These are phyloP conservation scores for Eulimnadia texana DNA, from an alignment of 1,140 invertebrate species.

Conservation along the genomic window DNA sequence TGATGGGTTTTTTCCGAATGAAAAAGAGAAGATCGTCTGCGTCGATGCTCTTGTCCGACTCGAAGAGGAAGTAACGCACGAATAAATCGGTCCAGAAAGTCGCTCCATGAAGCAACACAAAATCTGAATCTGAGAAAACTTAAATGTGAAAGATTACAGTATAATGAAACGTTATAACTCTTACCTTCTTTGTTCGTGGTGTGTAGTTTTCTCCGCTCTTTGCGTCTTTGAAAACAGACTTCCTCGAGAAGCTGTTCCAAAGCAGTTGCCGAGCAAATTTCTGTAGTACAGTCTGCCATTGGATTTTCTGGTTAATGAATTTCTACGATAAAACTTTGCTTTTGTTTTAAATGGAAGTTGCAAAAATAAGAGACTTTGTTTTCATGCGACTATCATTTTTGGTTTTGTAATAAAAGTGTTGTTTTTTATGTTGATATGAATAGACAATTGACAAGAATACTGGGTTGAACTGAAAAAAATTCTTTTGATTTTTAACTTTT, in stretches of 20 bases:
- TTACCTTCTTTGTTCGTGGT: constrained; percentile 52
- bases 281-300: constrained; percentile 33
- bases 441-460: too few relatives aligned
- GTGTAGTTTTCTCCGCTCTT: constrained; percentile 70
- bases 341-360: too few relatives aligned
- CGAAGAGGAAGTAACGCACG: constrained; percentile 82
- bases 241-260: constrained; percentile 72
- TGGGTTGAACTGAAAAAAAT: too few relatives aligned
- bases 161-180: neutral
- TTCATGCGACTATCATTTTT: too few relatives aligned
- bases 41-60: constrained; percentile 66
- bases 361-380: too few relatives aligned
- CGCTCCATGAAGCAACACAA: constrained; percentile 76
- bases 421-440: too few relatives aligned
- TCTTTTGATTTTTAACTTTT: too few relatives aligned
- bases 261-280: constrained; percentile 37
- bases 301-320: too few relatives aligned
- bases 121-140: constrained; percentile 53
- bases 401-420: too few relatives aligned
- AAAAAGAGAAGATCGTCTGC: constrained; percentile 92
- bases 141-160: neutral
- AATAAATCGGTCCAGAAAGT: constrained; percentile 95
- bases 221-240: constrained; percentile 76
- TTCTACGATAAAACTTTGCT: too few relatives aligned
- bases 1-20: constrained; percentile 78